phyloP scores from a whole-genome alignment of 2,113 vertebrate species.

The Perca flavescens region DNA sequence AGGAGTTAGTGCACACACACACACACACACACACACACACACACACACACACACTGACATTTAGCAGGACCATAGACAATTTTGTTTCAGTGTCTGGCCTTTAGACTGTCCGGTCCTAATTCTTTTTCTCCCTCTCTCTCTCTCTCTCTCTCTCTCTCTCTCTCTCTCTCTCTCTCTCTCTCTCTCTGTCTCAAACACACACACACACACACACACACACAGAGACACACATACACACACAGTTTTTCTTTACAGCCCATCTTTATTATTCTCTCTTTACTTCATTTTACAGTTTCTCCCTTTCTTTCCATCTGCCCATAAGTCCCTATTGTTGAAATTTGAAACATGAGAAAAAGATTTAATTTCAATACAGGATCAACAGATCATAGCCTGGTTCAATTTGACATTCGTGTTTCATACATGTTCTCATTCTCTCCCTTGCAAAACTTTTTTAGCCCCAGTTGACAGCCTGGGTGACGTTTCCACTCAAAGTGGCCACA shows the following conservation, averaged over 20 bases:
- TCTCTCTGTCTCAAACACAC: background rate
- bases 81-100: conserved; percentile 67
- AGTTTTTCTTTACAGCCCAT: background rate
- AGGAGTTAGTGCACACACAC: conserved; percentile 13
- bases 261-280: background rate
- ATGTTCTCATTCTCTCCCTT: background rate
- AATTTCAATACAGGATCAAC: background rate
- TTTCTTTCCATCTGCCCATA: background rate
- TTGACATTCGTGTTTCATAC: background rate
- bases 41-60: conserved; percentile 70
- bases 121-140: background rate
- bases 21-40: conserved; percentile 16
- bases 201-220: background rate
- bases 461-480: background rate
- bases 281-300: background rate
- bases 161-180: background rate
- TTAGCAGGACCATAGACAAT: conserved; percentile 70
- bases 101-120: conserved; percentile 43
- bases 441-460: no score
- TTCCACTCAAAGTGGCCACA: background rate
- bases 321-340: background rate
- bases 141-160: no score
- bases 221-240: background rate
- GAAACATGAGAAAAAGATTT: background rate
- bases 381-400: background rate